Percentiles rank a stretch among this genome's conserved stretches.
phyloP scores from a whole-genome alignment of 92 coral and sea anemone genomes.

The Blastomussa wellsi region DNA sequence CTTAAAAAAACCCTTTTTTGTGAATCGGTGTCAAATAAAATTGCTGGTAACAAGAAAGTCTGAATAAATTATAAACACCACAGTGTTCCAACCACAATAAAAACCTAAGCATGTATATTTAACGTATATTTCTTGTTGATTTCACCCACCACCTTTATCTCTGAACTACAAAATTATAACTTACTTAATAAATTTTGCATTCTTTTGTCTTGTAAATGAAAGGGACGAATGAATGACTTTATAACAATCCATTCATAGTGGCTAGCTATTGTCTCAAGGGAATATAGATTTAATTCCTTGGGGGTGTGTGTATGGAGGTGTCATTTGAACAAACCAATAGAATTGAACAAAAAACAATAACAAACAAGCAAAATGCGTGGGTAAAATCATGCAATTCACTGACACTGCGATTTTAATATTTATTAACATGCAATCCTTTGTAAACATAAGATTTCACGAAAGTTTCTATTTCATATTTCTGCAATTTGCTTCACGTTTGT shows the following conservation, averaged over 20 bases:
- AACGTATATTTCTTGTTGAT: not conserved
- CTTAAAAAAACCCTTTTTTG: not conserved
- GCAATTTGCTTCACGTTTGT: not conserved
- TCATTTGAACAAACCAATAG: constrained; percentile 47
- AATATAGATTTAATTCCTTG: not conserved
- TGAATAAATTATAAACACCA: not conserved
- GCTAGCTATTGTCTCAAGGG: not conserved
- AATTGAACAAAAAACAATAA: not conserved
- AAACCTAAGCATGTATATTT: constrained; percentile 19
- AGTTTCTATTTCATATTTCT: not conserved
- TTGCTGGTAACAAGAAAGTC: not conserved
- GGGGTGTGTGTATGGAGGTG: constrained; percentile 61
- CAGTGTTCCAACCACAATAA: constrained; percentile 8
- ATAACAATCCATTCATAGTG: constrained; percentile 10
- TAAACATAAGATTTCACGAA: not conserved
- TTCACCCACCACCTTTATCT: no score
- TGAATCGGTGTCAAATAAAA: not conserved
- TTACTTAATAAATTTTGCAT: not conserved
- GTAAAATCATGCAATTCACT: constrained; percentile 7
- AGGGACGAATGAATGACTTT: not conserved
- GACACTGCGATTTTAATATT: not conserved
- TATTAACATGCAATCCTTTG: not conserved
- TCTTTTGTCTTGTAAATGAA: not conserved
- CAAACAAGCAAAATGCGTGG: not conserved
- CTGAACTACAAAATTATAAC: not conserved